A percentile compares a stretch with the other conserved stretches of the same genome.
phyloP scores from a whole-genome alignment of 2,888 invertebrate genomes.

The Perdita meconis region DNA sequence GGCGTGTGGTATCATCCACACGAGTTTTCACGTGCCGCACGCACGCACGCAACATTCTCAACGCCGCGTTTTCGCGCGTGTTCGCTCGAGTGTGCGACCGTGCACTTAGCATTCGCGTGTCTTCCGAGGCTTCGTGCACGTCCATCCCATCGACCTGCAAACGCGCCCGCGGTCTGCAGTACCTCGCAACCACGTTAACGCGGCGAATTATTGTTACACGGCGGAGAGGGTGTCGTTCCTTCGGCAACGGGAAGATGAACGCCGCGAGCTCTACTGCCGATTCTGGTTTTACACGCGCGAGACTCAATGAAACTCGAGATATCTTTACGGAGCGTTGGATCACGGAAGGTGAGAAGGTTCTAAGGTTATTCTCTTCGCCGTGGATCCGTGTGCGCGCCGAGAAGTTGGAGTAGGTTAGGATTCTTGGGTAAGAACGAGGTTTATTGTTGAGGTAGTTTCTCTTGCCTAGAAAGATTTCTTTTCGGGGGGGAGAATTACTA shows the following conservation, averaged over 20 bases:
- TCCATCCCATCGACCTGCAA: slow-evolving; percentile 1
- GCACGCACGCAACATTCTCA: slow-evolving; percentile 49
- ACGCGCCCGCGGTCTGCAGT: slow-evolving; percentile 22
- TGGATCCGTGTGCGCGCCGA: too few relatives aligned
- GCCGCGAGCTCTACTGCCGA: neutral
- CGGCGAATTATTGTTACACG: slow-evolving; percentile 18
- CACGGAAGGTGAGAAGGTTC: too few relatives aligned
- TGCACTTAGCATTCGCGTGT: slow-evolving; percentile 16
- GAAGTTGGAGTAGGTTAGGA: too few relatives aligned
- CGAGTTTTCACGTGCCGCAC: slow-evolving; percentile 29
- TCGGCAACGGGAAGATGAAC: neutral
- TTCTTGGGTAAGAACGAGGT: too few relatives aligned
- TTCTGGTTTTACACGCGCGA: neutral
- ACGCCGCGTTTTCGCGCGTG: slow-evolving; percentile 23
- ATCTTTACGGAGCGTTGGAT: too few relatives aligned
- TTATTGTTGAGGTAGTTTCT: too few relatives aligned
- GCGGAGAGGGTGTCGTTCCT: neutral
- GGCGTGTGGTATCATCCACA: neutral
- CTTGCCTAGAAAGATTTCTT: too few relatives aligned
- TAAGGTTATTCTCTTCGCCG: too few relatives aligned
- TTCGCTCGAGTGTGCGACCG: slow-evolving; percentile 13
- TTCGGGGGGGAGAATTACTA: too few relatives aligned
- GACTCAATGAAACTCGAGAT: slow-evolving; percentile 5
- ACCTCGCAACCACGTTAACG: slow-evolving; percentile 15
- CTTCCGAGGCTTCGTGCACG: slow-evolving; percentile 22